phyloP scores from a whole-genome alignment of 2,888 invertebrate species.

The Drosophila nigritarsus region DNA sequence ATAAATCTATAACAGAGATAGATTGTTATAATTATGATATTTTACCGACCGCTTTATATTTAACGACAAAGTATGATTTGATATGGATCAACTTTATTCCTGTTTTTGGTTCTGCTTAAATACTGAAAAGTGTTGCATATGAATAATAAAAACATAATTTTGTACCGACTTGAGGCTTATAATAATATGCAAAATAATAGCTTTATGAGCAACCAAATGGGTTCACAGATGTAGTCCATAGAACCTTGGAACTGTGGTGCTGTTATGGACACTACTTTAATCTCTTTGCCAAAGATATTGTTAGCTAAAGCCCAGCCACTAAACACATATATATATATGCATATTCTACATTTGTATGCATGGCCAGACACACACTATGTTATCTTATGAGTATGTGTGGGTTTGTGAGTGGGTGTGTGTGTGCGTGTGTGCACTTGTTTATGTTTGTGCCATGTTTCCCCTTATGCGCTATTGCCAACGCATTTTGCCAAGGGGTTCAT shows the following conservation, averaged over 20 bases:
- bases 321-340: constrained; percentile 14
- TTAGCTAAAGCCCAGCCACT: constrained; percentile 16
- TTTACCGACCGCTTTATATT: background rate
- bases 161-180: no score
- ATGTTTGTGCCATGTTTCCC: constrained; percentile 38
- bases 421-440: background rate
- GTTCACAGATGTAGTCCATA: background rate
- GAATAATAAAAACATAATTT: background rate
- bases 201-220: background rate
- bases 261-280: constrained; percentile 12
- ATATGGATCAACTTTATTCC: background rate
- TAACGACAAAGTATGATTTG: background rate
- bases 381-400: constrained; percentile 11
- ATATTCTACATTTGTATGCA: constrained; percentile 30
- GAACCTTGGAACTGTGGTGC: constrained; percentile 1
- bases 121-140: background rate
- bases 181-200: background rate
- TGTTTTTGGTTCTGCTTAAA: background rate
- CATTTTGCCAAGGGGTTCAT: constrained; percentile 75
- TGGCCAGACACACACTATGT: constrained; percentile 10
- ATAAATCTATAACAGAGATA: background rate
- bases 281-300: constrained; percentile 28
- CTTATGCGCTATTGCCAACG: constrained; percentile 45
- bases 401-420: background rate
- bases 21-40: background rate